Evolutionary conservation across 2,113 vertebrate species (phyloP).

Genomic region (Ammospiza nelsoni): DNA sequence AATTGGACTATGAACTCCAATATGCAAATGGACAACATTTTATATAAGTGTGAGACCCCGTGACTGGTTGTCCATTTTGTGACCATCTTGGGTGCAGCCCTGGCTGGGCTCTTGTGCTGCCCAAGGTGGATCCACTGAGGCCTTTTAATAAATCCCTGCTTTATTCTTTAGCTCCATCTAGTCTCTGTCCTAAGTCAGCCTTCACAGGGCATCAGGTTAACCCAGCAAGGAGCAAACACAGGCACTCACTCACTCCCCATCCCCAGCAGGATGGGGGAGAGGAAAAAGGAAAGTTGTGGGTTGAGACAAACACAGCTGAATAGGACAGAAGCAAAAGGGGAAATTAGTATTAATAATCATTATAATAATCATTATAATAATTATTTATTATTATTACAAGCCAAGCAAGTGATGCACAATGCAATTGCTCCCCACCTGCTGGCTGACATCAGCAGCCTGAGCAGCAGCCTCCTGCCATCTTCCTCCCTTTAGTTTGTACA

Average conservation of each 20-base stretch:
- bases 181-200: no score
- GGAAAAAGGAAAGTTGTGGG: background rate
- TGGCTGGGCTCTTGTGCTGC: no score
- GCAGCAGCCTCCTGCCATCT: background rate
- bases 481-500: background rate
- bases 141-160: no score
- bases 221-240: background rate
- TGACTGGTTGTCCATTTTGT: no score
- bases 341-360: fast-evolving
- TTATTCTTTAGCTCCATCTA: no score
- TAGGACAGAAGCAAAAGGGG: background rate
- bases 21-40: no score
- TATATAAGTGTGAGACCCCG: no score
- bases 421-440: background rate
- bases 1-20: no score
- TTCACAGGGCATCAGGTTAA: background rate
- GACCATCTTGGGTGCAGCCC: no score
- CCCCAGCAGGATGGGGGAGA: background rate
- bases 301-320: background rate
- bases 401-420: background rate
- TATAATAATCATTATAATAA: no score
- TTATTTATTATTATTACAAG: background rate
- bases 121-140: no score
- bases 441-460: fast-evolving
- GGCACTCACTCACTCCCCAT: background rate